Evolutionary conservation across 2,888 invertebrate species (phyloP), one percentile per base, ranked within the genome.

Genomic region (Teleiodes luculella): DNA sequence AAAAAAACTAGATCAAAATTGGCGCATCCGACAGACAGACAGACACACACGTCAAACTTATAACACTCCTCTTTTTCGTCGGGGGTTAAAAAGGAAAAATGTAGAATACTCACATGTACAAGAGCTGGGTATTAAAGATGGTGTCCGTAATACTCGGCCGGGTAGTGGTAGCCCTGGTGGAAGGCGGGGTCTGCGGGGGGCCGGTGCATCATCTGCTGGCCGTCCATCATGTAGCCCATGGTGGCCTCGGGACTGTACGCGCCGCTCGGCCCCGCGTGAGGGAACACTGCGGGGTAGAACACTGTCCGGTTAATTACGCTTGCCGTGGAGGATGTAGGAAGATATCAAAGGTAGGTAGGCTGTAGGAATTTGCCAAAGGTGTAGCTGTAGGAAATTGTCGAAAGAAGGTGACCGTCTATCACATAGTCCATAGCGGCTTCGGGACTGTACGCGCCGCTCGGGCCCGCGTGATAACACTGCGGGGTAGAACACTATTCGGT

Each of bases 331-430:
- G n/a, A n/a, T n/a, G n/a, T n/a, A n/a, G n/a, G n/a, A n/a, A n/a
- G n/a, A n/a, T n/a, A n/a, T n/a, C n/a, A n/a, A n/a, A n/a, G n/a
- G n/a, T n/a, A n/a, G n/a, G n/a, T n/a, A n/a, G n/a, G n/a, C n/a
- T n/a, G n/a, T n/a, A n/a, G n/a, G n/a, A n/a, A n/a, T n/a, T n/a
- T 57, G 56, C 45, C 57, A 51, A 52, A 57, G 47, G 33, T 50
- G 54, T 54, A 24, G 4, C 13, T 28, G 13, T 31, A 13, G 14
- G 6, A 13, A 13, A 37, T n/a, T n/a, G n/a, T n/a, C n/a, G n/a
- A n/a, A n/a, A n/a, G n/a, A n/a, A n/a, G n/a, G n/a, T 97, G 96
- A 74, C 96, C 96, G 91, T 98, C 98, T 97, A 98, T 97, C 96
- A 98, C 98, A 90, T 97, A 97, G 87, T 97, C 97, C 94, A 97